Evolutionary conservation across 2,113 vertebrate species (phyloP).

Genomic region (Cavia aperea): DNA sequence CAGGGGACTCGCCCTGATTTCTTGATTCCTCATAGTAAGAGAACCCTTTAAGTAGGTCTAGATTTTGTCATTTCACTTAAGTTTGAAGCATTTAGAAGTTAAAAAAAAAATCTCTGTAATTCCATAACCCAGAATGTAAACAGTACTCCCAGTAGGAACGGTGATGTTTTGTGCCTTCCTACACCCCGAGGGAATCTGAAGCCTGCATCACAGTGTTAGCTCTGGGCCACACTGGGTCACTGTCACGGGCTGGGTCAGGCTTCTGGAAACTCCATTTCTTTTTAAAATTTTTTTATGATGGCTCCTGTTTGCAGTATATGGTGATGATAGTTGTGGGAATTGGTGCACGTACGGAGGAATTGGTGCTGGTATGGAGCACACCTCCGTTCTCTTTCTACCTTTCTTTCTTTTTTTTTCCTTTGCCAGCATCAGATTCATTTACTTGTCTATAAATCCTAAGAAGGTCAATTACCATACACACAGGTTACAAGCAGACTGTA

Average conservation of each 20-base stretch:
- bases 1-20: background rate
- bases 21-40: background rate
- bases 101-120: background rate
- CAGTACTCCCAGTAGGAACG: background rate
- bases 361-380: background rate
- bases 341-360: too few relatives aligned
- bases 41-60: background rate
- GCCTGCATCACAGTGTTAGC: background rate
- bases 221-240: background rate
- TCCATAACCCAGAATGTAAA: background rate
- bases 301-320: background rate
- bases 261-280: background rate
- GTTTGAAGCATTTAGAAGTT: slow-evolving; percentile 1
- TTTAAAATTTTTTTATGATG: background rate
- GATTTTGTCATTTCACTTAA: slow-evolving; percentile 15
- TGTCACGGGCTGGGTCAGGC: background rate
- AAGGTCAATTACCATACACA: background rate
- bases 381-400: background rate
- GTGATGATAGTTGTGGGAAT: background rate
- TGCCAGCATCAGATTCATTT: background rate
- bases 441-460: background rate
- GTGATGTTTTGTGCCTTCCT: background rate
- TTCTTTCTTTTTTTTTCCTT: background rate
- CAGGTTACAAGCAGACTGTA: background rate
- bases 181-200: background rate